Conservation (phyloP, 1,140 invertebrate species). For the Achatina immaculata region DNA sequence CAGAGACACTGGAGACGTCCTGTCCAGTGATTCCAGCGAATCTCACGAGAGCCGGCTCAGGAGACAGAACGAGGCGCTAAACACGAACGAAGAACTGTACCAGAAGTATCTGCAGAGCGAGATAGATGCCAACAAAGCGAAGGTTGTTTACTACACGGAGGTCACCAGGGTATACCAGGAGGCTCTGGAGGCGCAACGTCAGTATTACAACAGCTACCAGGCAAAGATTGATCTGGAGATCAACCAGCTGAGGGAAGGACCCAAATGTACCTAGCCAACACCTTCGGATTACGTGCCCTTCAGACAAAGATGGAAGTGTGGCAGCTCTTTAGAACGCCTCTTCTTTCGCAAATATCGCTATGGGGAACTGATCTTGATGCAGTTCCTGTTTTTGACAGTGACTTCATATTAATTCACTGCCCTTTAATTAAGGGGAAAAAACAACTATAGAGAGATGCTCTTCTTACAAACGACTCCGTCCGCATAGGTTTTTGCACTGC, state of each 20-base stretch:
- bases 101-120: conserved; percentile 9
- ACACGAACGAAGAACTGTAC: background rate
- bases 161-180: conserved; percentile 6
- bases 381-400: too few relatives aligned
- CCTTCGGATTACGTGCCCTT: too few relatives aligned
- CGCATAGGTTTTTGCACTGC: too few relatives aligned
- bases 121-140: conserved; percentile 13
- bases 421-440: too few relatives aligned
- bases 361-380: too few relatives aligned
- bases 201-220: background rate
- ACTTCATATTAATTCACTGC: too few relatives aligned
- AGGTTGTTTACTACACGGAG: background rate
- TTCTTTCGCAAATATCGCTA: too few relatives aligned
- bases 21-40: background rate
- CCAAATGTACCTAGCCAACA: background rate
- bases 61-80: background rate
- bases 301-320: too few relatives aligned
- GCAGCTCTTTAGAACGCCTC: too few relatives aligned
- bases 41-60: background rate
- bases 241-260: background rate
- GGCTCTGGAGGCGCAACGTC: background rate
- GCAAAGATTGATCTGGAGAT: background rate
- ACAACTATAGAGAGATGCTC: too few relatives aligned
- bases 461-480: too few relatives aligned
- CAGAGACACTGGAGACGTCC: background rate